A percentile compares a stretch with the other conserved stretches of the same genome.
Evolutionary conservation across 1,140 invertebrate genomes (phyloP).

Genomic region (Lithobius niger): DNA sequence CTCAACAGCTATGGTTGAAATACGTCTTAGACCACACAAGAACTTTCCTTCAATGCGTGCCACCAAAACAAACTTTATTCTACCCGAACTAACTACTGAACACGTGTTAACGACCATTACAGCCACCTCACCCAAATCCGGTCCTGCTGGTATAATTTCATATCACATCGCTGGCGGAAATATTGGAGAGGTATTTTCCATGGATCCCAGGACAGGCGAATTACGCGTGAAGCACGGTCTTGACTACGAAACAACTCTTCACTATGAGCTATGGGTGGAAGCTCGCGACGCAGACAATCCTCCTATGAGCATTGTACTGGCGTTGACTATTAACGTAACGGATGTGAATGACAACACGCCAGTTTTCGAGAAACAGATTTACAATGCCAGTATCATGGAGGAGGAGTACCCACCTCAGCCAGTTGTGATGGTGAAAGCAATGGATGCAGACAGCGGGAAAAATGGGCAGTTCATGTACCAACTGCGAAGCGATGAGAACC

Average conservation of each 20-base stretch:
- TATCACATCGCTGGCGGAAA: conserved; percentile 86
- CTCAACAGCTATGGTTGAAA: conserved; percentile 43
- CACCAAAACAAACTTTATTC: conserved; percentile 40
- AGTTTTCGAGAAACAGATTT: conserved; percentile 59
- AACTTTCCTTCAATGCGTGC: conserved; percentile 48
- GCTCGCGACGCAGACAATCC: conserved; percentile 71
- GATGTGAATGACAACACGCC: conserved; percentile 87
- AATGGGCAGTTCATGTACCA: conserved; percentile 73
- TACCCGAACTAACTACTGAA: conserved; percentile 56
- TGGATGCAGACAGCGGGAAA: conserved; percentile 69
- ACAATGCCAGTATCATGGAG: conserved; percentile 71
- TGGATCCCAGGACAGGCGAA: conserved; percentile 63
- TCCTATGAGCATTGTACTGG: conserved; percentile 48
- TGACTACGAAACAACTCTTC: conserved; percentile 71
- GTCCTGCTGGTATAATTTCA: conserved; percentile 35
- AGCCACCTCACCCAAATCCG: conserved; percentile 47
- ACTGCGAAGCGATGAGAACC: conserved; percentile 41
- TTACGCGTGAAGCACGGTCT: conserved; percentile 56
- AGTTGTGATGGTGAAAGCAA: conserved; percentile 62
- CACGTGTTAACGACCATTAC: conserved; percentile 29
- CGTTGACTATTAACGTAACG: conserved; percentile 68
- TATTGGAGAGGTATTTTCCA: conserved; percentile 63
- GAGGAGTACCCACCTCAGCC: conserved; percentile 65
- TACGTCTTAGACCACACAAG: conserved; percentile 30
- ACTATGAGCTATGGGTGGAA: conserved; percentile 86